A percentile compares a stretch with the other conserved stretches of the same genome.
Conservation (phyloP, 2,113 vertebrate genomes). For the Paralichthys olivaceus region DNA sequence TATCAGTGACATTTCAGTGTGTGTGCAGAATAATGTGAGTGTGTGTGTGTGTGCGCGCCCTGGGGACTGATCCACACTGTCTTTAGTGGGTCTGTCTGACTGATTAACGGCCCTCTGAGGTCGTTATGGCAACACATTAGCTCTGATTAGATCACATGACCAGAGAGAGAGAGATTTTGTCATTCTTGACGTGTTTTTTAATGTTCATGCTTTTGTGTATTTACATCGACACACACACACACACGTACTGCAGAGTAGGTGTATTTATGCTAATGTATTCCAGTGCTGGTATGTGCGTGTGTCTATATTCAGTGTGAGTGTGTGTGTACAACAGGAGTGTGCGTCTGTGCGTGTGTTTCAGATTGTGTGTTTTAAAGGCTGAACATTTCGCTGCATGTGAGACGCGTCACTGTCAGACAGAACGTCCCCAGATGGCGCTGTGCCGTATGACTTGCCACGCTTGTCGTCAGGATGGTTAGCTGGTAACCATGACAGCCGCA, state of each 20-base stretch:
- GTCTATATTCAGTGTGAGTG: neutral
- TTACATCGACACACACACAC: slow-evolving; percentile 11
- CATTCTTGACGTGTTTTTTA: slow-evolving; percentile 8
- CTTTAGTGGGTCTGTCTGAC: slow-evolving; percentile 27
- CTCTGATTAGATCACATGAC: slow-evolving; percentile 64
- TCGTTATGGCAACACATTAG: slow-evolving; percentile 43
- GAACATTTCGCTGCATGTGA: neutral
- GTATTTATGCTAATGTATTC: neutral
- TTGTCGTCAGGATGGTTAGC: neutral
- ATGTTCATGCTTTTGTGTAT: slow-evolving; percentile 21
- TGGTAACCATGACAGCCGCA: slow-evolving; percentile 62
- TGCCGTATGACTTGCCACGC: slow-evolving; percentile 20
- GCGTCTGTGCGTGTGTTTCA: neutral
- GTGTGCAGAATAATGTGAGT: slow-evolving; percentile 1
- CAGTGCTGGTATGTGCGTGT: neutral
- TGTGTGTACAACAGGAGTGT: neutral
- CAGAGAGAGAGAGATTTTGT: slow-evolving; percentile 7
- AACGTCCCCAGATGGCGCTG: slow-evolving; percentile 40
- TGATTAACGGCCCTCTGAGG: slow-evolving; percentile 43
- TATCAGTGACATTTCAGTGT: neutral
- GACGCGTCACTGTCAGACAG: slow-evolving; percentile 36
- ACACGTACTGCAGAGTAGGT: slow-evolving; percentile 19
- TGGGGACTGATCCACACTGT: slow-evolving; percentile 8
- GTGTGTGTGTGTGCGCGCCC: neutral
- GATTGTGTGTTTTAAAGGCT: neutral